Evolutionary conservation across 2,113 vertebrate species (phyloP).

Genomic region (Pheucticus melanocephalus): DNA sequence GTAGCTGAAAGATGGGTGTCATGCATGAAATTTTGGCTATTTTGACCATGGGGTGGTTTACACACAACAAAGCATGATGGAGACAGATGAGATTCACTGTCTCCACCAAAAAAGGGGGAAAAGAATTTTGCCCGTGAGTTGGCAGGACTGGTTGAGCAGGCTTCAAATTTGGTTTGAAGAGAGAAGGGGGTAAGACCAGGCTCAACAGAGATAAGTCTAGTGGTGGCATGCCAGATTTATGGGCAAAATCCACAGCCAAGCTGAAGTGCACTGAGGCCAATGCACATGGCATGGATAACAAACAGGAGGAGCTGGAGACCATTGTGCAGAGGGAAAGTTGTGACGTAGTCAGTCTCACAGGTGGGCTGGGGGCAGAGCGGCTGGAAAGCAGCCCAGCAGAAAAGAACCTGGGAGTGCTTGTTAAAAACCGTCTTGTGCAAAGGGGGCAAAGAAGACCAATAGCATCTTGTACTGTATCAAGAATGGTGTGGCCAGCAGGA

Average conservation of each 20-base stretch:
- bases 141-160: rapidly evolving
- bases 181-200: not conserved
- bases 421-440: no score
- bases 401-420: not conserved
- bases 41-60: not conserved
- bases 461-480: not conserved
- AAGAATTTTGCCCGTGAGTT: not conserved
- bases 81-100: not conserved
- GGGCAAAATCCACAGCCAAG: not conserved
- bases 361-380: not conserved
- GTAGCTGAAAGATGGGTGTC: not conserved
- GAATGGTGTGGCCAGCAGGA: not conserved
- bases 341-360: not conserved
- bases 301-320: not conserved
- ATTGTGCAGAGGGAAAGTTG: not conserved
- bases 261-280: not conserved
- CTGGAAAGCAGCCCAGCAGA: not conserved
- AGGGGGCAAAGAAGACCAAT: not conserved
- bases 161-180: not conserved
- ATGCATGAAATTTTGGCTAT: not conserved
- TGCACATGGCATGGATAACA: not conserved
- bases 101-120: not conserved
- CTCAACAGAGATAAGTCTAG: not conserved
- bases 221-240: not conserved
- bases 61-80: not conserved